Percentiles rank a stretch among this genome's conserved stretches.
Conservation (phyloP, 2,797 vertebrate species). For the Lepidocolaptes lacrymiger region DNA sequence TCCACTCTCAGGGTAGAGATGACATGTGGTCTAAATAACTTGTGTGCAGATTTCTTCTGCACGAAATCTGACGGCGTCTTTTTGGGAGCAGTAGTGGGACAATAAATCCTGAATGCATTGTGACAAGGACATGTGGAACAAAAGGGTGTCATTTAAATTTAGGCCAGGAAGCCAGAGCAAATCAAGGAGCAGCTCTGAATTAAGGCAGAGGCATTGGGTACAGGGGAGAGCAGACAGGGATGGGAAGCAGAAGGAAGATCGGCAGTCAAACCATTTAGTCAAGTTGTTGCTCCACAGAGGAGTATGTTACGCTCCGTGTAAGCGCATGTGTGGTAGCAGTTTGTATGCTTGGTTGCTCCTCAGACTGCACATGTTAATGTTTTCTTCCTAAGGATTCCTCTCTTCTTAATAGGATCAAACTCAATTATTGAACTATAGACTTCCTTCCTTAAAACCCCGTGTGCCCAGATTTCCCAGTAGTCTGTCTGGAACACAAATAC, state of each 20-base stretch:
- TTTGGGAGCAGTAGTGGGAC: background rate
- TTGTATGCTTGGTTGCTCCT: background rate
- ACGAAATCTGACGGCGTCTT: background rate
- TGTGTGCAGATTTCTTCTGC: background rate
- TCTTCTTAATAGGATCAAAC: background rate
- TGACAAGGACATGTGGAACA: background rate
- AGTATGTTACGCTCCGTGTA: background rate
- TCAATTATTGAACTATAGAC: background rate
- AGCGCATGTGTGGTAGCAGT: background rate
- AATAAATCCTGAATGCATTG: background rate
- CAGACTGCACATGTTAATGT: background rate
- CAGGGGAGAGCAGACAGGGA: background rate
- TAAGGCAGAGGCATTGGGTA: background rate
- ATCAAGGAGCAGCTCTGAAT: background rate
- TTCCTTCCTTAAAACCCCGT: background rate
- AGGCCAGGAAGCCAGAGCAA: background rate
- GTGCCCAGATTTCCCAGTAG: background rate
- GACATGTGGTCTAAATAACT: background rate
- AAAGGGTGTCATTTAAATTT: background rate
- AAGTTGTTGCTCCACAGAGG: background rate
- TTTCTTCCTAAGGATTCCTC: background rate
- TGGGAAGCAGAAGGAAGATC: background rate
- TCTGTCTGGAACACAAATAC: background rate
- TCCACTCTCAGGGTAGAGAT: background rate
- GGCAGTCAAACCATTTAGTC: background rate